These are phyloP conservation scores for Lindbergichthys nudifrons DNA, from an alignment of 2,797 vertebrate genomes.

Conservation along the genomic window DNA sequence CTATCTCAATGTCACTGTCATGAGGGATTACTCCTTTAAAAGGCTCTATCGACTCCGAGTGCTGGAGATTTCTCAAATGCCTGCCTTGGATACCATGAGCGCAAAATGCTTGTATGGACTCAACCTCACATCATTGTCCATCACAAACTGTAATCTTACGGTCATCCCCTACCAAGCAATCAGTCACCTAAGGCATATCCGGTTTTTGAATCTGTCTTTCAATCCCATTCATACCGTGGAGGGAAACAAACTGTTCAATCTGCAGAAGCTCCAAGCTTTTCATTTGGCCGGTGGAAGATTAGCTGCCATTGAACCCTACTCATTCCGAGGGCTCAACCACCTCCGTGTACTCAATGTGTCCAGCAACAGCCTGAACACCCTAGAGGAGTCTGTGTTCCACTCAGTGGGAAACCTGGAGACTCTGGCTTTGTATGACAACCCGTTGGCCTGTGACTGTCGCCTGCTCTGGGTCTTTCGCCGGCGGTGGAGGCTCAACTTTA, in stretches of 20 bases:
- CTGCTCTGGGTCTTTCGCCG: conserved; percentile 98
- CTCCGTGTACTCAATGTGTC: conserved; percentile 96
- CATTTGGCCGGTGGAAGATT: conserved; percentile 95
- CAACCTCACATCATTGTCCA: conserved; percentile 94
- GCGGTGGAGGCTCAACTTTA: conserved; percentile 97
- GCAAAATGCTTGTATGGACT: conserved; percentile 95
- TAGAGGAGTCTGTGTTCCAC: conserved; percentile 97
- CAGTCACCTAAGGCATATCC: conserved; percentile 94
- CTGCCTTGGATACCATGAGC: conserved; percentile 93
- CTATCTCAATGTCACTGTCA: conserved; percentile 93
- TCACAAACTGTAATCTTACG: conserved; percentile 95
- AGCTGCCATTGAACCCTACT: conserved; percentile 92
- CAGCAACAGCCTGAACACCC: conserved; percentile 91
- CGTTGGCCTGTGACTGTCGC: conserved; percentile 96
- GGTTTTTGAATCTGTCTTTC: conserved; percentile 96
- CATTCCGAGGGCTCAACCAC: conserved; percentile 96
- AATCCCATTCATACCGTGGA: conserved; percentile 94
- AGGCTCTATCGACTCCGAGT: conserved; percentile 93
- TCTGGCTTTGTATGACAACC: conserved; percentile 94
- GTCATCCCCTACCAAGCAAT: conserved; percentile 94
- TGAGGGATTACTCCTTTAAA: conserved; percentile 97
- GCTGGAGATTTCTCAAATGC: conserved; percentile 95
- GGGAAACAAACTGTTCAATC: conserved; percentile 93
- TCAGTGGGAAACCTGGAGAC: conserved; percentile 98
- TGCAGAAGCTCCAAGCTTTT: conserved; percentile 96